These are phyloP conservation scores for Serrognathus titanus DNA, from an alignment of 2,888 invertebrate species.

Conservation along the genomic window DNA sequence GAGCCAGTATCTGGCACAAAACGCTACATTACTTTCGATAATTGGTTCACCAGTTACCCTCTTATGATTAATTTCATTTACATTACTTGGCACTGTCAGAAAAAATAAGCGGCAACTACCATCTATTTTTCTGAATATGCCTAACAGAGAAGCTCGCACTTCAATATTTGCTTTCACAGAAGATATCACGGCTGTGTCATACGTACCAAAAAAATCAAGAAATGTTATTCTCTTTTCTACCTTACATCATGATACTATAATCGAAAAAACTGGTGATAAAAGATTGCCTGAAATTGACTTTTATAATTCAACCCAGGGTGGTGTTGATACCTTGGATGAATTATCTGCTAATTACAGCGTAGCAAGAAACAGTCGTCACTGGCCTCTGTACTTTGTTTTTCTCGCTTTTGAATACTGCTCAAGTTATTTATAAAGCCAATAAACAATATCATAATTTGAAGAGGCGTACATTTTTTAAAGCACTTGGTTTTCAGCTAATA, in stretches of 20 bases:
- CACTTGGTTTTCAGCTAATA: too few species aligned
- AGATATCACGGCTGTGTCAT: slow-evolving; percentile 1
- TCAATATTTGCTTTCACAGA: slow-evolving; percentile 1
- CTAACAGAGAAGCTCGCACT: not conserved
- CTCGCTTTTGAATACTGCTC: slow-evolving; percentile 23
- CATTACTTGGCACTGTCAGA: slow-evolving; percentile 3
- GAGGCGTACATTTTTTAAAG: too few species aligned
- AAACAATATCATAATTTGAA: too few species aligned
- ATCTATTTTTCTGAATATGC: not conserved
- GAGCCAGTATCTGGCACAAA: not conserved
- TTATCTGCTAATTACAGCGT: slow-evolving; percentile 4
- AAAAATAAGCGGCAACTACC: slow-evolving; percentile 14
- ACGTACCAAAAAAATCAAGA: not conserved
- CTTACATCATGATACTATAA: slow-evolving; percentile 27
- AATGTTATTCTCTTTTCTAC: not conserved
- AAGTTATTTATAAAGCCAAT: too few species aligned
- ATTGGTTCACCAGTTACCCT: slow-evolving; percentile 5
- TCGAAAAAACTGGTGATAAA: not conserved
- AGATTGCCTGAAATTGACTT: slow-evolving; percentile 31
- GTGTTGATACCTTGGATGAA: slow-evolving; percentile 31
- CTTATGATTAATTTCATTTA: slow-evolving; percentile 5
- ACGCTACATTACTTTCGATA: slow-evolving; percentile 18
- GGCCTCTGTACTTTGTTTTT: slow-evolving; percentile 4
- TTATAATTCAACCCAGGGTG: slow-evolving; percentile 31
- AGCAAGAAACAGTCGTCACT: slow-evolving; percentile 14